These are phyloP conservation scores for Muscidifurax raptorellus DNA, from an alignment of 1,140 invertebrate species.

Conservation along the genomic window DNA sequence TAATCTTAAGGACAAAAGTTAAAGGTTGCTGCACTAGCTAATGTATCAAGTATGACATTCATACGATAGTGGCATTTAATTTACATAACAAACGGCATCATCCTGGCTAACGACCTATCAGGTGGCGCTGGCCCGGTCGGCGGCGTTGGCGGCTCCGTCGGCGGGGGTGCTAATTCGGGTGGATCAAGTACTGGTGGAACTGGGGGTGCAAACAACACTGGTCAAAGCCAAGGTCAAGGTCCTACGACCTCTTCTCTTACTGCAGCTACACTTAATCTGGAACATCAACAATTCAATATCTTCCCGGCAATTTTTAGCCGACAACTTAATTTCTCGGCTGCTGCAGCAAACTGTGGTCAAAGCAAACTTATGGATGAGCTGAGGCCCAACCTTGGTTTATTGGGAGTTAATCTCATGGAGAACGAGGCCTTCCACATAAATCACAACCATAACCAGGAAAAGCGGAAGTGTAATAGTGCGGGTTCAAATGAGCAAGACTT, in stretches of 20 bases:
- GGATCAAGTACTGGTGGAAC: slow-evolving; percentile 51
- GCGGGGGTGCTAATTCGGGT: slow-evolving; percentile 64
- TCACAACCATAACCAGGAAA: slow-evolving; percentile 77
- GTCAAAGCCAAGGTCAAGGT: background rate
- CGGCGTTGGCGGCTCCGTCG: slow-evolving; percentile 67
- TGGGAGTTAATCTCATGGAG: slow-evolving; percentile 86
- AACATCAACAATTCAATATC: slow-evolving; percentile 91
- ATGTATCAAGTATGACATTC: background rate
- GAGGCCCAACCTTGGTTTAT: slow-evolving; percentile 85
- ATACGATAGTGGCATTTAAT: background rate
- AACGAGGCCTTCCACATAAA: slow-evolving; percentile 82
- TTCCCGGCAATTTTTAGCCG: slow-evolving; percentile 91
- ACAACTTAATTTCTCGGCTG: slow-evolving; percentile 87
- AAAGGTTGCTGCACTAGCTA: no score
- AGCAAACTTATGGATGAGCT: slow-evolving; percentile 89
- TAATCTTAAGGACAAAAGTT: background rate
- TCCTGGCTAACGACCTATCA: slow-evolving; percentile 75
- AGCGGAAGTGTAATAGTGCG: slow-evolving; percentile 84
- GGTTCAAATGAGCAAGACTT: slow-evolving; percentile 89
- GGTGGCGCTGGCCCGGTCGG: slow-evolving; percentile 73
- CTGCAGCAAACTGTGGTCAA: slow-evolving; percentile 79
- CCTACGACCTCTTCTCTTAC: slow-evolving; percentile 60
- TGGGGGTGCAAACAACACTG: slow-evolving; percentile 41
- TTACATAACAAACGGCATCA: slow-evolving; percentile 66
- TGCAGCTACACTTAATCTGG: slow-evolving; percentile 76